These are phyloP conservation scores for Xylocampa areola DNA, from an alignment of 2,888 invertebrate species.

Conservation along the genomic window DNA sequence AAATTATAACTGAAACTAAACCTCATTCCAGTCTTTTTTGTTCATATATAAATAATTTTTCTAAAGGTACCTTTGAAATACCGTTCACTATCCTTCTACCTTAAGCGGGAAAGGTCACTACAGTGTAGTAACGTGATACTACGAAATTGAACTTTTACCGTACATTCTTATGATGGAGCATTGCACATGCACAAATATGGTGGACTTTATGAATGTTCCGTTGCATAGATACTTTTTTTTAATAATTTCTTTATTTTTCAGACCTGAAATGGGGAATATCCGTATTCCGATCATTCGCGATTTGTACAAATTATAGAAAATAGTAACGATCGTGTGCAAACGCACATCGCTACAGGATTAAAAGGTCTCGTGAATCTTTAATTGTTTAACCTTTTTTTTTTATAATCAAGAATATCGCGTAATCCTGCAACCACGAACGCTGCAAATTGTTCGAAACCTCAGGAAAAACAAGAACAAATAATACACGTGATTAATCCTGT, in stretches of 20 bases:
- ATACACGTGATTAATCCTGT: too few relatives aligned
- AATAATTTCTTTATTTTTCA: too few relatives aligned
- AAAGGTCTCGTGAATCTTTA: too few relatives aligned
- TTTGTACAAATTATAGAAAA: too few relatives aligned
- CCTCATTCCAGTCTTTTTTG: neutral
- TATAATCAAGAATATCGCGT: too few relatives aligned
- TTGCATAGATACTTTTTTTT: neutral
- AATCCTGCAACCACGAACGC: too few relatives aligned
- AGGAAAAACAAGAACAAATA: too few relatives aligned
- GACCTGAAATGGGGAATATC: neutral
- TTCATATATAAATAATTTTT: neutral
- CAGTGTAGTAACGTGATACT: slow-evolving; percentile 34
- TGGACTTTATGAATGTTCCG: slow-evolving; percentile 8
- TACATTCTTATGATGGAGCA: slow-evolving; percentile 22
- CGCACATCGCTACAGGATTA: too few relatives aligned
- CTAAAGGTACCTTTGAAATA: slow-evolving; percentile 2
- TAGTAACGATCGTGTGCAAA: too few relatives aligned
- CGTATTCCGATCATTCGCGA: too few relatives aligned
- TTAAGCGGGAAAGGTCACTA: slow-evolving; percentile 28
- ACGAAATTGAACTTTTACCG: slow-evolving; percentile 25
- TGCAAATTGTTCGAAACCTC: too few relatives aligned
- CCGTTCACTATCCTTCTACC: slow-evolving; percentile 17
- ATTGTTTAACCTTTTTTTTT: too few relatives aligned
- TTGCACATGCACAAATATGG: slow-evolving; percentile 27
- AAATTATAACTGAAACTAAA: neutral